phyloP scores from a whole-genome alignment of 2,797 vertebrate genomes.

The Betta splendens region DNA sequence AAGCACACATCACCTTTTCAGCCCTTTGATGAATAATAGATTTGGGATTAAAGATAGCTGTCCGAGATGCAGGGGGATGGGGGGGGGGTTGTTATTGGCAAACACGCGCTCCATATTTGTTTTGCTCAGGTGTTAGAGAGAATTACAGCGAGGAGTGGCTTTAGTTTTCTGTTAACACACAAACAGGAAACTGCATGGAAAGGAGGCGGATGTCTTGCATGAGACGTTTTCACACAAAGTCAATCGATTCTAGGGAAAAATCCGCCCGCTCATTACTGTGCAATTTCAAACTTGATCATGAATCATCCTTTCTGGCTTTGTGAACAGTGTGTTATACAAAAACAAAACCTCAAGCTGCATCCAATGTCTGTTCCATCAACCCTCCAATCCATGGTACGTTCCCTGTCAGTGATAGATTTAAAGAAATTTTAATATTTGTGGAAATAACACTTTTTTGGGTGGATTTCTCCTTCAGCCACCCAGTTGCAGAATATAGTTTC shows the following conservation, averaged over 20 bases:
- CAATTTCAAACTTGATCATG: background rate
- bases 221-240: conserved; percentile 14
- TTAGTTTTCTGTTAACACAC: conserved; percentile 21
- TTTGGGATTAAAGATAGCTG: conserved; percentile 64
- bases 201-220: conserved; percentile 34
- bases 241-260: conserved; percentile 42
- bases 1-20: conserved; percentile 70
- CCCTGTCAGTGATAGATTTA: background rate
- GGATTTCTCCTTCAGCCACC: conserved; percentile 44
- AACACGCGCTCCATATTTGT: conserved; percentile 53
- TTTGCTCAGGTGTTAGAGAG: conserved; percentile 41
- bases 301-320: background rate
- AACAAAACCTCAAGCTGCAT: too few species aligned
- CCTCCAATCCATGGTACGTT: too few species aligned
- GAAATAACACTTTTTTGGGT: conserved; percentile 28
- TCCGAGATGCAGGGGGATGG: too few species aligned
- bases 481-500: background rate
- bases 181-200: conserved; percentile 22
- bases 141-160: conserved; percentile 28
- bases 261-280: conserved; percentile 24
- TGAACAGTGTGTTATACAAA: too few species aligned
- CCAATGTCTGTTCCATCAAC: too few species aligned
- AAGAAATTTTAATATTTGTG: background rate
- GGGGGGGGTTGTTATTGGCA: conserved; percentile 53
- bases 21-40: conserved; percentile 67